Base-by-base conservation (phyloP, 1,140 invertebrate species). In the Lepidurus apus region DNA sequence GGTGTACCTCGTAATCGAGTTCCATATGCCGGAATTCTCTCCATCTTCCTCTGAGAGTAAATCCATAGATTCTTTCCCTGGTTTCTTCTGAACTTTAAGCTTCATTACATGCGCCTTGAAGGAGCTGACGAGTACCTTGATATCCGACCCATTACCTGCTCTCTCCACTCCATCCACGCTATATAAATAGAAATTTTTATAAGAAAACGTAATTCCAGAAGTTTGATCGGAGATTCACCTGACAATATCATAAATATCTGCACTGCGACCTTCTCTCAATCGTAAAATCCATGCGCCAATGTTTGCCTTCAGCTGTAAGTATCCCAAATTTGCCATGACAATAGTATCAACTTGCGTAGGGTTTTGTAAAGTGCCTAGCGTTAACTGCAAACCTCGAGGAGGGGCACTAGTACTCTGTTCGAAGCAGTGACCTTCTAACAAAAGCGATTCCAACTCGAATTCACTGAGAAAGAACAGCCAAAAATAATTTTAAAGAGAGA, bases 241-340 rank as follows among this genome's bases (percentile, higher is more conserved):
- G 42, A 85, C 83, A 45, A 91, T 89, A 74, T 88, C 85, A 84
- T 98, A 99, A 78, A 99, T 95, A 77, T 99, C 96, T 24, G 91
- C 88, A 6, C 96, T 98, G 81, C 95, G 89, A 24, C 98, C 98
- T 76, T 97, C 93, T 74, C 98, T 88, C 5, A 91, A 87, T 17
- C 91, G 87, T 53, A 99, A 85, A 11, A 92, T 85, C 98, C 98
- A 99, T 44, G 95, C 92, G 3, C 98, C 98, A 13, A 98, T 97
- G 85, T 95, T 97, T 0, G 98, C 97, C 86, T 99, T 99, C 2
- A 99, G 86, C 86, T 99, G 97, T 86, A 98, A 97, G 85, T 98
- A 98, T 21, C 96, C 96, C 80, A 99, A 88, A 87, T 99, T 99
- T 1, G 98, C 97, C 98, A 99, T 99, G 4, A 99, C 98, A 82